A percentile compares a stretch with the other conserved stretches of the same genome.
Conservation (phyloP, 2,888 invertebrate genomes). For the Cynaeus angustus region DNA sequence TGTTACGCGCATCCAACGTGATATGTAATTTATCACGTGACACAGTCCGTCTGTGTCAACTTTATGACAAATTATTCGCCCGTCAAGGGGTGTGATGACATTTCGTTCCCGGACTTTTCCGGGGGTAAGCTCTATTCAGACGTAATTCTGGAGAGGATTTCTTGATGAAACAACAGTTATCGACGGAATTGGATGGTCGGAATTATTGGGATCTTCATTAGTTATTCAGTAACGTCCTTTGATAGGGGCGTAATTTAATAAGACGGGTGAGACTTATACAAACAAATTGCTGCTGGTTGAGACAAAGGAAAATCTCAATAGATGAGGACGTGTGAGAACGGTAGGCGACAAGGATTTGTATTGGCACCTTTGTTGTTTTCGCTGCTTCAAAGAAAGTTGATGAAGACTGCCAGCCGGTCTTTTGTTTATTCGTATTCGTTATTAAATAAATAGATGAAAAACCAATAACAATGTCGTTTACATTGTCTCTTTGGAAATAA, state of each 20-base stretch:
- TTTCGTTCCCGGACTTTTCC: constrained; percentile 8
- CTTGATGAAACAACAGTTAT: constrained; percentile 13
- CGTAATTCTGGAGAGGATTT: constrained; percentile 14
- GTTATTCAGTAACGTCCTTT: constrained; percentile 36
- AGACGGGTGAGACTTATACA: constrained; percentile 21
- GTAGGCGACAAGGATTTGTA: constrained; percentile 1
- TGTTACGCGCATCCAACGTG: constrained; percentile 23
- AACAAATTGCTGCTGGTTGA: constrained; percentile 20
- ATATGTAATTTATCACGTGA: constrained; percentile 34
- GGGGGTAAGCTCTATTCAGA: constrained; percentile 2
- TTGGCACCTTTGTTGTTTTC: constrained; percentile 3
- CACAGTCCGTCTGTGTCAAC: constrained; percentile 38
- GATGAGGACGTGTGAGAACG: not conserved
- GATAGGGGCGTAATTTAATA: constrained; percentile 32
- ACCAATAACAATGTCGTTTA: too few species aligned
- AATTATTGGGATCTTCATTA: constrained; percentile 34
- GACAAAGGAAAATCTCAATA: constrained; percentile 18
- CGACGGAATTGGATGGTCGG: constrained; percentile 27
- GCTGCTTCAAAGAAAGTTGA: not conserved
- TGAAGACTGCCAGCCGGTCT: not conserved
- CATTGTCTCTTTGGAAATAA: too few species aligned
- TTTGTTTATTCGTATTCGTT: too few species aligned
- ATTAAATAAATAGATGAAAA: too few species aligned
- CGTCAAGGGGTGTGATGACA: constrained; percentile 27
- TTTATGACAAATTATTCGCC: constrained; percentile 37